Evolutionary conservation across 2,888 invertebrate genomes (phyloP).

Genomic region (Hirudinaria manillensis): DNA sequence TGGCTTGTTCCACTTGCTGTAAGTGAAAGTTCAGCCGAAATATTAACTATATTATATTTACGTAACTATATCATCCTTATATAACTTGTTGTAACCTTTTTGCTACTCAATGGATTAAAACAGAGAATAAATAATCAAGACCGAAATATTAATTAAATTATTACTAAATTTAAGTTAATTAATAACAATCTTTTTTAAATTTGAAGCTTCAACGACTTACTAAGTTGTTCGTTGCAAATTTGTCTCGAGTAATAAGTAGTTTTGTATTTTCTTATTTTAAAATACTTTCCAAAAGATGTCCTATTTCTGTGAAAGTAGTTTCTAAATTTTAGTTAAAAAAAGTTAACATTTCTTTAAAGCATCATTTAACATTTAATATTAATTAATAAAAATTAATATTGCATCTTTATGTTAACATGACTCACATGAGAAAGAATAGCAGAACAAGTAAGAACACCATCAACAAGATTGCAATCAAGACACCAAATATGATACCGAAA

Average conservation of each 20-base stretch:
- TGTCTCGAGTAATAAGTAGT: no score
- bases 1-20: no score
- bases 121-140: not conserved
- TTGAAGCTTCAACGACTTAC: no score
- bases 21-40: not conserved
- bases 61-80: not conserved
- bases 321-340: not conserved
- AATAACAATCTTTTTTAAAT: no score
- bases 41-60: not conserved
- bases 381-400: not conserved
- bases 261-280: no score
- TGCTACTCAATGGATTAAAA: not conserved
- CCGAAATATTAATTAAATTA: no score
- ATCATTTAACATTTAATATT: not conserved
- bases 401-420: not conserved
- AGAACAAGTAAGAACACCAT: not conserved
- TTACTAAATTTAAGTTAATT: no score
- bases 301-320: no score
- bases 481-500: not conserved
- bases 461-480: not conserved
- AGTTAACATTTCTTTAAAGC: no score
- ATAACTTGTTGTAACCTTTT: not conserved
- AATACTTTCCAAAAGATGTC: no score
- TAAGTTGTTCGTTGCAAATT: no score
- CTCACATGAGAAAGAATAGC: not conserved